Evolutionary conservation across 2,113 vertebrate species (phyloP), one percentile per base, ranked within the genome.

Genomic region (Brachypteracias leptosomus): DNA sequence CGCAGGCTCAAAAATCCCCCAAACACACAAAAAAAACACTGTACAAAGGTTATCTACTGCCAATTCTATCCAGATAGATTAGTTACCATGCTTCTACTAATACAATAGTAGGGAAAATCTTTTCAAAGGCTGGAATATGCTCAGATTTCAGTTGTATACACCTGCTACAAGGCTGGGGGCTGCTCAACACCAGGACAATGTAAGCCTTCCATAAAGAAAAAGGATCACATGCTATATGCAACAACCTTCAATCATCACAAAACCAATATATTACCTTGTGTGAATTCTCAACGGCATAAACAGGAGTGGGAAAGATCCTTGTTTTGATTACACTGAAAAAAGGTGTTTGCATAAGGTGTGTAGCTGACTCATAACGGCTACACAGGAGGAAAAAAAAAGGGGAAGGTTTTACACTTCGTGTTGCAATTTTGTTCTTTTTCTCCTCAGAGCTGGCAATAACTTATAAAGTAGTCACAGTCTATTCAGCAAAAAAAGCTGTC

Each of bases 311-410:
- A 92, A 63, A 14, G 31, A 73, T 63, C 65, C 33, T 75, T 76
- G 70, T 73, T 90, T 82, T 66, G 89, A 90, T 86, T 84, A 44
- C 54, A 33, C 49, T 49, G 55, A 59, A 51, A 79, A 81, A 54
- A 65, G 47, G 35, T 67, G 90, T 94, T 95, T 94, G 90, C 62
- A 4, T 67, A 93, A 88, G 84, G 89, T 80, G 93, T 88, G 66
- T 44, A 24, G 78, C 61, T 93, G 93, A 89, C 40, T 81, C 84
- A 44, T 31, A 89, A 31, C 33, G 59, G 66, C 55, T 16, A 21
- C 58, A 77, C 36, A 55, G 58, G 25, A 47, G 28, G 51, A 62
- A 83, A 70, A 81, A 44, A 29, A 16, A 73, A 4, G 2, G 22
- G 18, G 16, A 68, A 85, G 44, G 25, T 54, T 87, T 93, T 66